Evolutionary conservation across 2,888 invertebrate species (phyloP), one percentile per base, ranked within the genome.

Genomic region (Acanthosepion esculentum): DNA sequence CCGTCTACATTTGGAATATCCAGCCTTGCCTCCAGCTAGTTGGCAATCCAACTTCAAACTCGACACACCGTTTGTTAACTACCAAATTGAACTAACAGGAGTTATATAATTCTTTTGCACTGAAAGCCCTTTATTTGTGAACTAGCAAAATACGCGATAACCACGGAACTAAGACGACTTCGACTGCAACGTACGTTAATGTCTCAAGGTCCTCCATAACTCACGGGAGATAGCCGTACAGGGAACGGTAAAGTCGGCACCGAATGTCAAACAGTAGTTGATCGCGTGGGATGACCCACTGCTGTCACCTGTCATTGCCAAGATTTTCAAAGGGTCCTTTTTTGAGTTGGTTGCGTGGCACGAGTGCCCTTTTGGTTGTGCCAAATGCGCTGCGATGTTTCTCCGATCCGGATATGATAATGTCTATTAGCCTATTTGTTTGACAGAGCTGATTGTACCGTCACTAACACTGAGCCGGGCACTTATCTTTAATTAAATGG

Each of bases 261-360:
- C n/a, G 33, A 78, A 78, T 78, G 78, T 78, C 78, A 78, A 78
- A 15, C n/a, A n/a, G n/a, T 78, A 78, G n/a, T 12, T 78, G 78
- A 78, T 78, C n/a, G n/a, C 78, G 78, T 78, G 78, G 78, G 78
- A 78, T 78, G n/a, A 78, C 78, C 78, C 78, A 78, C 78, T 78
- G 15, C 78, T 78, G 78, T 78, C 78, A 78, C 78, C 78, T 78
- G 78, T n/a, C 78, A 78, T 78, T 29, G 78, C 78, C 78, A 78
- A 78, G 78, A 78, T 78, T n/a, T 78, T 78, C n/a, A 78, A 78
- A 78, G 78, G n/a, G n/a, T n/a, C n/a, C 78, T 78, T n/a, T 59
- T 78, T n/a, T 78, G 78, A 78, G n/a, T 78, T 78, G 78, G 23
- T 78, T 78, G 78, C n/a, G 78, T 78, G 78, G 78, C 78, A 78